Evolutionary conservation across 2,888 invertebrate genomes (phyloP).

Genomic region (Antitype chi): DNA sequence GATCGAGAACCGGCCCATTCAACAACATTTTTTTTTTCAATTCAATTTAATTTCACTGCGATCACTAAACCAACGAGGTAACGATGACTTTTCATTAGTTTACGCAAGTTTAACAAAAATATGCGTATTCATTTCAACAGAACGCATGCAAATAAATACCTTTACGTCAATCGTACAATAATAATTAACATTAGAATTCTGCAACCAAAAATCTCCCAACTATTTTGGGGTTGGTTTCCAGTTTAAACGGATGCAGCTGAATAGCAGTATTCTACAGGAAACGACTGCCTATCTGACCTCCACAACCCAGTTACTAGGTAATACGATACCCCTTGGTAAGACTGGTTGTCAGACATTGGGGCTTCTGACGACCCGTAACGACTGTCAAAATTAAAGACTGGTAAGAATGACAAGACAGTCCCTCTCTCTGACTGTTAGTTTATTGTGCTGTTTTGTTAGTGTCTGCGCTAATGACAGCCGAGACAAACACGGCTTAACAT

Average conservation of each 20-base stretch:
- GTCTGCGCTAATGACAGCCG: background rate
- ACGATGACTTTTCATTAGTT: conserved; percentile 2
- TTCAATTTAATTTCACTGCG: too few relatives aligned
- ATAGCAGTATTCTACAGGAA: background rate
- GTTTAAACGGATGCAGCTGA: background rate
- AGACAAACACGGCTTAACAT: background rate
- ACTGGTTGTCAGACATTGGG: background rate
- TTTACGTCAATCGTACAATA: background rate
- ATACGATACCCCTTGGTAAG: background rate
- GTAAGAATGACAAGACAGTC: too few relatives aligned
- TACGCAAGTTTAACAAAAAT: background rate
- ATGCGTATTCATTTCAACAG: background rate
- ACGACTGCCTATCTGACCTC: too few relatives aligned
- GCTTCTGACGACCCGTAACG: background rate
- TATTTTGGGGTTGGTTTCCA: background rate
- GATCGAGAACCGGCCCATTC: too few relatives aligned
- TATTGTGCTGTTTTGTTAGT: too few relatives aligned
- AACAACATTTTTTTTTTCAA: too few relatives aligned
- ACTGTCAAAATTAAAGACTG: background rate
- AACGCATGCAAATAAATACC: background rate
- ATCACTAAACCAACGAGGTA: background rate
- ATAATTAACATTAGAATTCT: background rate
- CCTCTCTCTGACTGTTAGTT: too few relatives aligned
- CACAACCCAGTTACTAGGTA: background rate
- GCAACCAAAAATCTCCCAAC: background rate